A percentile compares a stretch with the other conserved stretches of the same genome.
Conservation (phyloP, 2,113 vertebrate species). For the Leucosticte australis region DNA sequence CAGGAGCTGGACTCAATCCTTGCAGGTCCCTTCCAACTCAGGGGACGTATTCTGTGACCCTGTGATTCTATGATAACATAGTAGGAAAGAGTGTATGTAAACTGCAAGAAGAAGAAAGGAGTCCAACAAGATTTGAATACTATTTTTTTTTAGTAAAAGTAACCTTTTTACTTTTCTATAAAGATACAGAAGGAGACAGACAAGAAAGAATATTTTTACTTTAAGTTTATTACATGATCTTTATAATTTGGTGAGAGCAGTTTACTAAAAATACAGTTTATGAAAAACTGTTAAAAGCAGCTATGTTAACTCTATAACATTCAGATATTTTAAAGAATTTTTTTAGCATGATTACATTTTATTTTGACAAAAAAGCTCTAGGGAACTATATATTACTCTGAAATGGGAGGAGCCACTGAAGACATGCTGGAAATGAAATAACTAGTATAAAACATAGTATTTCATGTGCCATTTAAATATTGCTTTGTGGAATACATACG, state of each 20-base stretch:
- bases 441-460: slow-evolving; percentile 18
- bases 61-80: neutral
- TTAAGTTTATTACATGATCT: neutral
- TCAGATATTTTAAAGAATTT: neutral
- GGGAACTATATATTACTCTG: neutral
- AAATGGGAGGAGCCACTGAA: neutral
- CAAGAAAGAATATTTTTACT: neutral
- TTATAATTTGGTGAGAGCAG: neutral
- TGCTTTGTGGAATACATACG: neutral
- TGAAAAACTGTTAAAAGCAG: neutral
- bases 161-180: neutral
- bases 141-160: neutral
- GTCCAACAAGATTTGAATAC: neutral
- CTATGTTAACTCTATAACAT: neutral
- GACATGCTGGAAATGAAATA: slow-evolving; percentile 25
- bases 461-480: slow-evolving; percentile 21
- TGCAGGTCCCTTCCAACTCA: neutral
- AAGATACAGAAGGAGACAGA: neutral
- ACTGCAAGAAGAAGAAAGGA: neutral
- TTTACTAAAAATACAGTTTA: neutral
- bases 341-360: neutral
- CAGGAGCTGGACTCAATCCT: neutral
- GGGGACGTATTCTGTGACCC: neutral
- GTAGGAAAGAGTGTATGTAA: neutral
- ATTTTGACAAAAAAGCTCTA: neutral